A percentile compares a stretch with the other conserved stretches of the same genome.
These are phyloP conservation scores for Ascidia mentula DNA, from an alignment of 23 tunicate species.

Conservation along the genomic window DNA sequence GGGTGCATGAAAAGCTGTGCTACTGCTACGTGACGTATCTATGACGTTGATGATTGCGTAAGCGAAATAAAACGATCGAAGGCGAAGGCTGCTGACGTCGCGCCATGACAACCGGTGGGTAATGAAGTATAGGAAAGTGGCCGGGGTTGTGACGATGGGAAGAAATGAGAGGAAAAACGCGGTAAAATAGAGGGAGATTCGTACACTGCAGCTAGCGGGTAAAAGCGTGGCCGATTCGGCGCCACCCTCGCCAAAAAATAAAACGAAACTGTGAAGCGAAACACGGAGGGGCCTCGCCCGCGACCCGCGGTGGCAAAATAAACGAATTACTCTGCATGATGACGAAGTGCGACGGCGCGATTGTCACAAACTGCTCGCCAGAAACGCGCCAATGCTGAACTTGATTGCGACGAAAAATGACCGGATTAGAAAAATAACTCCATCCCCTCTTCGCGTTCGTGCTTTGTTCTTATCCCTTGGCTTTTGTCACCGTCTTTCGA, in stretches of 20 bases:
- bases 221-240: neutral
- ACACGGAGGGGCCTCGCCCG: neutral
- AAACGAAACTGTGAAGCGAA: neutral
- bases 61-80: neutral
- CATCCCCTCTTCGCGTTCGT: neutral
- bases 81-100: too few species aligned
- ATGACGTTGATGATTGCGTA: constrained; percentile 6
- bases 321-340: too few species aligned
- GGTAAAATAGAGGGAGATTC: too few species aligned
- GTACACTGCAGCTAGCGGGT: too few species aligned
- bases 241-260: neutral
- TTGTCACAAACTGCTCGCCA: neutral
- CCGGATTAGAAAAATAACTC: neutral
- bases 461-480: neutral
- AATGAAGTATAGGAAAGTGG: too few species aligned
- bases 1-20: neutral
- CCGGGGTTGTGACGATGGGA: too few species aligned
- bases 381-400: neutral
- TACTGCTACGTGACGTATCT: constrained; percentile 2
- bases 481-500: neutral
- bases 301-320: too few species aligned
- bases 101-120: too few species aligned
- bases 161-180: too few species aligned
- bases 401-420: neutral
- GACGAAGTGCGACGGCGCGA: neutral